Conservation (phyloP, 2,113 vertebrate species). For the Mobula birostris region DNA sequence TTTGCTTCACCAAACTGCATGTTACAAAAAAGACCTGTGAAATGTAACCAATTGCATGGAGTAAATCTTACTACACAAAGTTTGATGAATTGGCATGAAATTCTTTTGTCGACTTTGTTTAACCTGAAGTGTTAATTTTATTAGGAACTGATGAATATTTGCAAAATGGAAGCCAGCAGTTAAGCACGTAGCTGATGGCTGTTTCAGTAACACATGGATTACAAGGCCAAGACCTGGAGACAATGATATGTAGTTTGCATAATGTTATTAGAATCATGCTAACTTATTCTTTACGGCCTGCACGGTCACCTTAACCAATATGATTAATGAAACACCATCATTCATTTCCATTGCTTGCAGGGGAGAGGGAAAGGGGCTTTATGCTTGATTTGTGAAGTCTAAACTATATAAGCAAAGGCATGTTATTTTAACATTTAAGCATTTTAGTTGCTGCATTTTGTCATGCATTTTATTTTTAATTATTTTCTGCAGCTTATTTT, state of each 20-base stretch:
- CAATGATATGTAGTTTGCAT: neutral
- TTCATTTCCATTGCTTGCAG: neutral
- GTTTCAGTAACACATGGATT: neutral
- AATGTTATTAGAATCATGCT: neutral
- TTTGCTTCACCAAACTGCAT: neutral
- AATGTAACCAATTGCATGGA: neutral
- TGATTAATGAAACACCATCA: neutral
- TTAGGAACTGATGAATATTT: neutral
- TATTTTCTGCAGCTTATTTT: conserved; percentile 31
- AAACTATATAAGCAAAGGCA: neutral
- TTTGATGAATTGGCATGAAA: neutral
- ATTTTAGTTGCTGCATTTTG: conserved; percentile 34
- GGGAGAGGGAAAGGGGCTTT: neutral
- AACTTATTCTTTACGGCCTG: neutral
- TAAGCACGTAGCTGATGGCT: neutral
- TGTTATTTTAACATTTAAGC: neutral
- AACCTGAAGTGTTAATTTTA: neutral
- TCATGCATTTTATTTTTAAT: conserved; percentile 15
- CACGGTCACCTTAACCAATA: neutral
- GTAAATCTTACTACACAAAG: neutral
- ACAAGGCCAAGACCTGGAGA: neutral
- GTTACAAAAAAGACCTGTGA: neutral
- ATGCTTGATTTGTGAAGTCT: neutral
- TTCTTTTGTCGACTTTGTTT: neutral
- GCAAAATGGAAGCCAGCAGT: neutral